Base-by-base conservation (phyloP, 2,797 vertebrate species). In the Nannoperca australis region DNA sequence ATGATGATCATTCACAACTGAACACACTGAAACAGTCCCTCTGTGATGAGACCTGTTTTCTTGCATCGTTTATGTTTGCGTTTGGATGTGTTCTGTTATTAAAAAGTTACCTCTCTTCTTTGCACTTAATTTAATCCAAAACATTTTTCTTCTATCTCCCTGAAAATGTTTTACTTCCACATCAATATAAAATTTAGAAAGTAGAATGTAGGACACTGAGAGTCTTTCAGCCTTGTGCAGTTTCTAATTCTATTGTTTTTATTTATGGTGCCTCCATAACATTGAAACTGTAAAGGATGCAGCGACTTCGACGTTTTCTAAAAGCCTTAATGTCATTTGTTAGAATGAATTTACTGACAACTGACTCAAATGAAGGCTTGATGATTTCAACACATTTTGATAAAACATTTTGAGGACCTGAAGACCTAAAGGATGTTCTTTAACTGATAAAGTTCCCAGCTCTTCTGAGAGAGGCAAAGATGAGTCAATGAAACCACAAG, bases 41-140 rank as follows among this genome's bases (percentile, higher is more conserved):
- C 76, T 89, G 66, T 91, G 81, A 85, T 61, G 67, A 82, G 71
- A 82, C 38, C 72, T 72, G 58, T 85, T 88, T 76, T 83, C 62
- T 86, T 87, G 81, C 78, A 88, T 83, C 40, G 50, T 84, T 83
- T 86, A 73, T 78, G 63, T 90, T 92, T 86, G 71, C 62, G 36
- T 91, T 90, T 91, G 79, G 69, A 89, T 86, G 85, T 83, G 60
- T 90, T 92, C 70, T 68, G 75, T 92, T 91, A 92, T 89, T 93
- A 90, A 91, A 93, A 85, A 84, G 63, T 36, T 78, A 89, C 76
- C 76, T 89, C 83, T 84, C 82, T 87, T 86, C 79, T 92, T 92
- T 89, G 80, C 84, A 87, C 65, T 73, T 53, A 8, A 53, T 56
- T 69, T 53, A 30, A 7, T 50, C 30, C 27, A 30, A 51, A 54